phyloP scores from a whole-genome alignment of 2,113 vertebrate genomes.

The Pomatostomus ruficeps region DNA sequence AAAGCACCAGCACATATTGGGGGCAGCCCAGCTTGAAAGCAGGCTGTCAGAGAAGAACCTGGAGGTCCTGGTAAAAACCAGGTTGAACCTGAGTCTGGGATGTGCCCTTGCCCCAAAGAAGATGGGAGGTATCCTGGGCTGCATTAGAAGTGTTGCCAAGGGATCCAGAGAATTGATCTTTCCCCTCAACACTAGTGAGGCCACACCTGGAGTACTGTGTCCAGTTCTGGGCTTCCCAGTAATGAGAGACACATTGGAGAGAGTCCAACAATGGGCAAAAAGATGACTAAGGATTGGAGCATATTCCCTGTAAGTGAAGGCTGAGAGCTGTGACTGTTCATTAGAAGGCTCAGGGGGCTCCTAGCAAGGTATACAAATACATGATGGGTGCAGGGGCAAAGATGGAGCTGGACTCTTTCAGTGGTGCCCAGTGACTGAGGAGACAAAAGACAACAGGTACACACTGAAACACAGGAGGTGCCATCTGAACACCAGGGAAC shows the following conservation, averaged over 20 bases:
- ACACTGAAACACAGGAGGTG: background rate
- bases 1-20: background rate
- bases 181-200: background rate
- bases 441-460: background rate
- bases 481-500: background rate
- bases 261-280: background rate
- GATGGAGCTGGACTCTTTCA: background rate
- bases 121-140: background rate
- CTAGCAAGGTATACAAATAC: background rate
- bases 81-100: background rate
- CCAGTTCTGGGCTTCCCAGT: background rate
- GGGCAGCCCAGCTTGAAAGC: background rate
- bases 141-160: background rate
- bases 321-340: background rate
- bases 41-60: background rate
- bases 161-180: background rate
- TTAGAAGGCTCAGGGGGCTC: background rate
- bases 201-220: background rate
- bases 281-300: background rate
- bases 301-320: background rate
- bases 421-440: background rate
- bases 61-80: background rate
- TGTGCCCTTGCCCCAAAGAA: background rate
- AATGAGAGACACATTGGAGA: background rate
- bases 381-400: background rate